phyloP scores from a whole-genome alignment of 2,113 vertebrate genomes.

The Daubentonia madagascariensis region DNA sequence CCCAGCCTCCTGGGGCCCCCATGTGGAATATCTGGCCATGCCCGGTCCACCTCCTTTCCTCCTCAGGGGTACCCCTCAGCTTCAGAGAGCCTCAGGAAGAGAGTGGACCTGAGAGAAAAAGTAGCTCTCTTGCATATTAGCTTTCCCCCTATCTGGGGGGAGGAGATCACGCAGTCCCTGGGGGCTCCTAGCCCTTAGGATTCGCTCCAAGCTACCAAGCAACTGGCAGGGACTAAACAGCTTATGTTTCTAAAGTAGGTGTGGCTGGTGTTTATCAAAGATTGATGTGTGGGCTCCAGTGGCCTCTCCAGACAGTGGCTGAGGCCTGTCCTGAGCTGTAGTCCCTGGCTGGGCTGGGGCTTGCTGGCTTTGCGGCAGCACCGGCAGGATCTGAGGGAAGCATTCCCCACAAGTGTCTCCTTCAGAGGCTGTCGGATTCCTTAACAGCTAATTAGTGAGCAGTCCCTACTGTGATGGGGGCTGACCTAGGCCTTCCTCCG shows the following conservation, averaged over 20 bases:
- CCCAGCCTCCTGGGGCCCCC: neutral
- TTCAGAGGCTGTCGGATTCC: slow-evolving; percentile 35
- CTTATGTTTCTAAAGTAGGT: slow-evolving; percentile 40
- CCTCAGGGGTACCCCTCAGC: neutral
- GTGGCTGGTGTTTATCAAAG: slow-evolving; percentile 50
- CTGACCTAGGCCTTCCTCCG: slow-evolving; percentile 33
- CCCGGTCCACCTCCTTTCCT: neutral
- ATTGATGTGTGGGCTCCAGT: neutral
- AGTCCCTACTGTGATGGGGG: neutral
- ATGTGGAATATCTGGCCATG: neutral
- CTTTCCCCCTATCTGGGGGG: neutral
- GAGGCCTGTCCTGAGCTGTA: neutral
- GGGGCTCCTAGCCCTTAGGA: neutral
- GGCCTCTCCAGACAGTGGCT: neutral
- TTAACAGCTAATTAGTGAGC: slow-evolving; percentile 54
- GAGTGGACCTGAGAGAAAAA: neutral
- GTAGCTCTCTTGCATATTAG: neutral
- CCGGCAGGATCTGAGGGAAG: neutral
- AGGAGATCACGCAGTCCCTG: neutral
- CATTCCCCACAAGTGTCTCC: slow-evolving; percentile 27
- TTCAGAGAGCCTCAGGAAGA: neutral
- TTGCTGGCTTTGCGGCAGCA: neutral
- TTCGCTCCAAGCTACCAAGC: slow-evolving; percentile 20
- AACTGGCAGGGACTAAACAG: slow-evolving; percentile 16
- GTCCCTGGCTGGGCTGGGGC: slow-evolving; percentile 7